Base-by-base conservation (phyloP, 2,797 vertebrate species). In the Salmo trutta region DNA sequence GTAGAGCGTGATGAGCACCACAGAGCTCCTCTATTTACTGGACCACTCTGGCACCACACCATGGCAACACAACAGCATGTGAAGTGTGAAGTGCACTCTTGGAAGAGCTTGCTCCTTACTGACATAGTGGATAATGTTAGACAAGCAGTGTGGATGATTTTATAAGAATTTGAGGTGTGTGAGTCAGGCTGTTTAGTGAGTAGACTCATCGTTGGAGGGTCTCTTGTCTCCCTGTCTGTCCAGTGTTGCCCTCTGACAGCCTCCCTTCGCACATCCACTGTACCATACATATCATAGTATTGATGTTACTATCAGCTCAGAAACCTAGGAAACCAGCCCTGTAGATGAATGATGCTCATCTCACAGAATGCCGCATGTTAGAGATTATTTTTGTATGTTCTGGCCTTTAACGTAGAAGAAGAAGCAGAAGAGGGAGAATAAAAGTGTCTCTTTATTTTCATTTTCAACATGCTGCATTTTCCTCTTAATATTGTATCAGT, bases 341-440 rank as follows among this genome's bases (percentile, higher is more conserved):
- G 41, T 77, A 77, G 75, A 84, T 65, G 59, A 81, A 75, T 66
- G 81, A 78, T 85, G 84, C 78, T 88, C 82, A 85, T 85, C 87
- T 89, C 84, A 74, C 79, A 77, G 82, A 81, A 83, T 82, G 83
- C 74, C 76, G 73, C 87, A 85, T 90, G 84, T 86, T 82, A 84
- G 86, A 93, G 84, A 88, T 88, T 88, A 92, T 92, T 94, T 94
- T 90, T 91, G 92, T 91, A 91, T 87, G 84, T 90, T 94, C 86
- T 83, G 86, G 83, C 86, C 83, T 92, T 92, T 89, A 84, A 47
- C 41, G 10, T 47, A 47, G 41, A 86, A 77, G 87, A 84, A 84
- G 77, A 84, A 80, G 81, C 41, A n/a, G 21, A 27, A 27, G 85
- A 72, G 81, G 83, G 76, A 82, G 67, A 87, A 85, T 68, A 36